Conservation (phyloP, 2,888 invertebrate genomes). For the Sarcophaga subvicina region DNA sequence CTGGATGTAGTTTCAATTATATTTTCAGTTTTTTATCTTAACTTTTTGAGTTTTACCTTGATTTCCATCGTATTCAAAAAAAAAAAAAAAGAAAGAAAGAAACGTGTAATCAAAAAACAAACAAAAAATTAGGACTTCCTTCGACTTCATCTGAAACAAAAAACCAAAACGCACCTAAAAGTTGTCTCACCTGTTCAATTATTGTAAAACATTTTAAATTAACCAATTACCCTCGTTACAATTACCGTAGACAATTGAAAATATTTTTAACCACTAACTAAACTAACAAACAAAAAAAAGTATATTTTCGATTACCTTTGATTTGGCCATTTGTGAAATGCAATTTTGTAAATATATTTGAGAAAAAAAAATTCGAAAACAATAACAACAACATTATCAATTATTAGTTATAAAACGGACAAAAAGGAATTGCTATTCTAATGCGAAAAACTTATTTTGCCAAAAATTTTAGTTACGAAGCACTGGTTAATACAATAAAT, state of each 20-base stretch:
- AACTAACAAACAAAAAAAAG: background rate
- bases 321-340: constrained; percentile 21
- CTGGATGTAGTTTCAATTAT: constrained; percentile 79
- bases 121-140: constrained; percentile 47
- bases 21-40: constrained; percentile 64
- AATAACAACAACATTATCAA: too few species aligned
- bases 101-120: background rate
- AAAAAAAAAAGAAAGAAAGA: constrained; percentile 20
- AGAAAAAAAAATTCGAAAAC: background rate
- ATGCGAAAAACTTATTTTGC: too few species aligned
- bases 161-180: constrained; percentile 46
- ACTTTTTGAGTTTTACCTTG: constrained; percentile 60
- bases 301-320: background rate
- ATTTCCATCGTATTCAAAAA: constrained; percentile 16
- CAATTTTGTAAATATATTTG: constrained; percentile 1
- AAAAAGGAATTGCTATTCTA: too few species aligned
- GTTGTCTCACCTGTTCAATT: constrained; percentile 52
- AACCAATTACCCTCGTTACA: constrained; percentile 28
- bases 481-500: too few species aligned
- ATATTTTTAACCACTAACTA: background rate
- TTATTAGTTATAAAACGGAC: too few species aligned
- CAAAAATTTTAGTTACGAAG: too few species aligned
- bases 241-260: constrained; percentile 47
- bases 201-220: constrained; percentile 33
- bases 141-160: constrained; percentile 28